Evolutionary conservation across 2,888 invertebrate genomes (phyloP).

Genomic region (Eupeodes luniger): DNA sequence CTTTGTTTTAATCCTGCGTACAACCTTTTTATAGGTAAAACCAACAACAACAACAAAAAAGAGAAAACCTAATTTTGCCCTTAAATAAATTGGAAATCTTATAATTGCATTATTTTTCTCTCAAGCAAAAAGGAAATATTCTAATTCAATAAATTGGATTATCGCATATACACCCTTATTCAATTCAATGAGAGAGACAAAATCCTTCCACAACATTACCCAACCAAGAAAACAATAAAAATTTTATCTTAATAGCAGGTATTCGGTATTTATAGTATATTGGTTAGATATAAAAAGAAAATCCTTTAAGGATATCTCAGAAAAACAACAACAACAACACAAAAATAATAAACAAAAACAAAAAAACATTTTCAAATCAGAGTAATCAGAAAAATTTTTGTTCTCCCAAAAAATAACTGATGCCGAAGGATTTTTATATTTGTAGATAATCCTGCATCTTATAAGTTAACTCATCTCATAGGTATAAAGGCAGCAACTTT

Average conservation of each 20-base stretch:
- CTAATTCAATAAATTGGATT: slow-evolving; percentile 10
- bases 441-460: slow-evolving; percentile 28
- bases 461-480: slow-evolving; percentile 9
- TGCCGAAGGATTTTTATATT: slow-evolving; percentile 34
- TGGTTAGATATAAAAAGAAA: slow-evolving; percentile 24
- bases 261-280: not conserved
- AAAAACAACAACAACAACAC: not conserved
- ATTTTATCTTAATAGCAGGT: slow-evolving; percentile 62
- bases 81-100: slow-evolving; percentile 26
- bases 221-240: slow-evolving; percentile 41
- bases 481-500: not conserved
- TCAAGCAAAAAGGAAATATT: slow-evolving; percentile 15
- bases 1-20: not conserved
- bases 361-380: slow-evolving; percentile 44
- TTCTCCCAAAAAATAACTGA: slow-evolving; percentile 14
- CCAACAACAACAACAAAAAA: not conserved
- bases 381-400: slow-evolving; percentile 37
- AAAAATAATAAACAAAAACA: slow-evolving; percentile 28
- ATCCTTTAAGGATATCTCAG: slow-evolving; percentile 13
- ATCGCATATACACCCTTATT: slow-evolving; percentile 31
- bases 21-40: too few relatives aligned
- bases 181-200: slow-evolving; percentile 38
- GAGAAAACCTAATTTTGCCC: not conserved
- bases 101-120: slow-evolving; percentile 23
- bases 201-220: slow-evolving; percentile 48